Evolutionary conservation across 2,888 invertebrate genomes (phyloP).

Genomic region (Caenorhabditis sp.): DNA sequence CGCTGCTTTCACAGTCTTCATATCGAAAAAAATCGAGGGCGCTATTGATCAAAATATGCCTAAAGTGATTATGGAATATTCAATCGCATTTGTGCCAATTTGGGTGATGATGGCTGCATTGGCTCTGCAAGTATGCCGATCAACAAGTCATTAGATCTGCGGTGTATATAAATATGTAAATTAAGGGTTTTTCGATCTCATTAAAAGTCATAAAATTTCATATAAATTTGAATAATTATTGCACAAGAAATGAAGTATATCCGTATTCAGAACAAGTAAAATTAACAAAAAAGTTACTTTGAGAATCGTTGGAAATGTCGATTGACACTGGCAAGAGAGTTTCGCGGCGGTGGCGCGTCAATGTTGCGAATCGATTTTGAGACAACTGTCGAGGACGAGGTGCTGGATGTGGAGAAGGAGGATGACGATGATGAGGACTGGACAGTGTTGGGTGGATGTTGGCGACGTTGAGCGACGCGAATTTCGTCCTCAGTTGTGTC

Average conservation of each 20-base stretch:
- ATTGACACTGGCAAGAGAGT: constrained; percentile 27
- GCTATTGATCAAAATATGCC: constrained; percentile 56
- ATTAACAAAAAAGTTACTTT: neutral
- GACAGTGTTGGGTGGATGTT: constrained; percentile 1
- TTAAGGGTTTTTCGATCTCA: no score
- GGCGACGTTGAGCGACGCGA: neutral
- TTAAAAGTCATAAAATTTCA: constrained; percentile 5
- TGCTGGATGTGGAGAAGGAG: neutral
- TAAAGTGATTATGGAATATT: constrained; percentile 42
- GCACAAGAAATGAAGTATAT: neutral
- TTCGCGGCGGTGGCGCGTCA: constrained; percentile 8
- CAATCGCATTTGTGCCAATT: constrained; percentile 53
- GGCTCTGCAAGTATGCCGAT: constrained; percentile 50
- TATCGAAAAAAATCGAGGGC: constrained; percentile 60
- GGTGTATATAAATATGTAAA: no score
- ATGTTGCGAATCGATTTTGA: neutral
- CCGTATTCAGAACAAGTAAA: neutral
- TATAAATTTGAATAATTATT: constrained; percentile 9
- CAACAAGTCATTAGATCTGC: constrained; percentile 27
- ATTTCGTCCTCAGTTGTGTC: neutral
- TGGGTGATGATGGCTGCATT: constrained; percentile 47
- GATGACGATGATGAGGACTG: neutral
- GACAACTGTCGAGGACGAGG: neutral
- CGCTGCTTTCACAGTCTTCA: constrained; percentile 45
- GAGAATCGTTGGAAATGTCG: constrained; percentile 12